Base-by-base conservation (phyloP, 2,888 invertebrate genomes). In the Hedya salicella region DNA sequence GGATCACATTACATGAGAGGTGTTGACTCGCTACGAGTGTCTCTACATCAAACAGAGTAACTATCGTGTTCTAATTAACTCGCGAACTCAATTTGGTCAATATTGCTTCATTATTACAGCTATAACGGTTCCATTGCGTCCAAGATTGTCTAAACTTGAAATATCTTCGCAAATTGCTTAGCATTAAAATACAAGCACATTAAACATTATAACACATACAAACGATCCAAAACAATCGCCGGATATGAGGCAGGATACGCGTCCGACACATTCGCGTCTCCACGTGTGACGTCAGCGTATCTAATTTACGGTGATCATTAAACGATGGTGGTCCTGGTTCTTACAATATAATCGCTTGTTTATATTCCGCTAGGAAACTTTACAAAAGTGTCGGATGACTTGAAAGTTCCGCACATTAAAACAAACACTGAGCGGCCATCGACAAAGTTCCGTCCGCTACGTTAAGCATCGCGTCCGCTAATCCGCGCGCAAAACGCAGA, bases 401-500 rank as follows among this genome's bases (percentile, higher is more conserved):
- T 42, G 13, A 56, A 46, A 57, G 36, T 57, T 49, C 2, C 40
- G 52, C 42, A 52, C 50, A 30, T 64, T 64, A 49, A 50, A 54
- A 63, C 57, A 64, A 63, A 69, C 70, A 72, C 68, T 70, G 70
- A 79, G 75, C 73, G 63, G 73, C 73, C 76, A 69, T 69, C 66
- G 82, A 81, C 81, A 86, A 88, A 88, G 82, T 88, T 86, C 73
- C 76, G 75, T 86, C 78, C 85, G 82, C 82, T 83, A 86, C 83
- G 86, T 88, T 88, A 83, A 88, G 82, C 87, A 83, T 82, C 79
- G 82, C 78, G 76, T 83, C 86, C 83, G 85, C 84, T 88, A 90
- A 88, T 89, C 88, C 88, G 77, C 87, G 86, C 87, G 89, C 88
- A 88, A 88, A 91, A 89, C 89, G 85, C 85, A 86, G 89, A 84